Percentiles rank a stretch among this genome's conserved stretches.
Conservation (phyloP, 2,888 invertebrate genomes). For the Crossocerus cetratus region DNA sequence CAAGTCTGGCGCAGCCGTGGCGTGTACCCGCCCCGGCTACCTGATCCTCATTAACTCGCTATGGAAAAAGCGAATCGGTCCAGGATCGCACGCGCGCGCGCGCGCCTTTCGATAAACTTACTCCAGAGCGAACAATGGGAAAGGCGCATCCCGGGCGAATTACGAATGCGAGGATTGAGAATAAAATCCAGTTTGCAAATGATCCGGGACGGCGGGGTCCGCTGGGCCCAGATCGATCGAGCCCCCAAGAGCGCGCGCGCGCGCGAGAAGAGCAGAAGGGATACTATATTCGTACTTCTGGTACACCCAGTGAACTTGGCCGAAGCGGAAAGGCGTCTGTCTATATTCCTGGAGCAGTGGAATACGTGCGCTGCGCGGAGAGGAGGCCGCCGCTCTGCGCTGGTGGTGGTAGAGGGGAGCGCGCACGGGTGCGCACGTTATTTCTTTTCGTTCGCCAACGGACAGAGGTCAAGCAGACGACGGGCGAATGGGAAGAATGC, state of each 20-base stretch:
- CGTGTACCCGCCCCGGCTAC: conserved; percentile 24
- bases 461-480: conserved; percentile 57
- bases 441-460: conserved; percentile 52
- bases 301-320: conserved; percentile 10
- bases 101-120: too few species aligned
- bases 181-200: conserved; percentile 1
- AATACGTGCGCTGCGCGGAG: conserved; percentile 23
- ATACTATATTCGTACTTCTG: conserved; percentile 10
- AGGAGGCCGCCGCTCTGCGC: too few species aligned
- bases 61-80: too few species aligned
- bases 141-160: too few species aligned
- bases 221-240: neutral
- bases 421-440: conserved; percentile 23
- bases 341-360: conserved; percentile 44
- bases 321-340: neutral
- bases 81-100: too few species aligned
- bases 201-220: neutral
- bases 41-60: conserved; percentile 43
- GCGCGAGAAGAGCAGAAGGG: neutral
- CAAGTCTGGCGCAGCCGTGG: conserved; percentile 33
- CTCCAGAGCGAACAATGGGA: too few species aligned
- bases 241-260: too few species aligned
- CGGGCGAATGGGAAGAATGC: conserved; percentile 62
- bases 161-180: neutral
- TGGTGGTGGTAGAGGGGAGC: too few species aligned